A percentile compares a stretch with the other conserved stretches of the same genome.
Evolutionary conservation across 2,113 vertebrate species (phyloP).

Genomic region (Tamias sibiricus): DNA sequence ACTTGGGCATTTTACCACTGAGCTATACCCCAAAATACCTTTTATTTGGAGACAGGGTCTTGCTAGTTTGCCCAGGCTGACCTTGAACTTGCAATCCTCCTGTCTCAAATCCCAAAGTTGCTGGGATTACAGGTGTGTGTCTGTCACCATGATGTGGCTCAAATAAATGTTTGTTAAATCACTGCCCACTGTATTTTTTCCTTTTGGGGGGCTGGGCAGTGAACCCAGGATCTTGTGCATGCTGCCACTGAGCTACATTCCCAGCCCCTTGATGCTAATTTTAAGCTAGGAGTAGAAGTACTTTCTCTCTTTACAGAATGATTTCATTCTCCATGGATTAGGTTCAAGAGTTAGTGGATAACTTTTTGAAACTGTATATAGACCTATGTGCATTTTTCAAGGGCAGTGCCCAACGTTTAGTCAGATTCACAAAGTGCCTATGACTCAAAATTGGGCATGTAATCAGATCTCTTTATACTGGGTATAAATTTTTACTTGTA

Average conservation of each 20-base stretch:
- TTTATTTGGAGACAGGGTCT: too few relatives aligned
- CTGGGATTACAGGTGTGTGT: too few relatives aligned
- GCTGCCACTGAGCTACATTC: background rate
- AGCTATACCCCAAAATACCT: too few relatives aligned
- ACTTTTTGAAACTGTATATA: background rate
- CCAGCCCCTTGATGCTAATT: background rate
- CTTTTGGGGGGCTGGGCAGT: background rate
- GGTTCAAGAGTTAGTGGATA: background rate
- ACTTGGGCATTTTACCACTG: too few relatives aligned
- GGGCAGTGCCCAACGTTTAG: background rate
- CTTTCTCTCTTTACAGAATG: background rate
- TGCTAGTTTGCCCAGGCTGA: too few relatives aligned
- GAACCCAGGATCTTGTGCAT: background rate
- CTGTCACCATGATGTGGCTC: background rate
- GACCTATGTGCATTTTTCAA: background rate
- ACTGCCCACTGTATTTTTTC: background rate
- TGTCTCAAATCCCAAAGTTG: too few relatives aligned
- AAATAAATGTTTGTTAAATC: slow-evolving; percentile 6
- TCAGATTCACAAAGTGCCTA: background rate
- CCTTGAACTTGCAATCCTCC: too few relatives aligned
- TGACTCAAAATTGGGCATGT: background rate
- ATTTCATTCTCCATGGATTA: background rate
- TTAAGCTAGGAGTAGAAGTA: background rate
- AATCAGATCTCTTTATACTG: background rate
- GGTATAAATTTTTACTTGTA: background rate